Evolutionary conservation across 2,888 invertebrate genomes (phyloP).

Genomic region (Marronus borbonicus): DNA sequence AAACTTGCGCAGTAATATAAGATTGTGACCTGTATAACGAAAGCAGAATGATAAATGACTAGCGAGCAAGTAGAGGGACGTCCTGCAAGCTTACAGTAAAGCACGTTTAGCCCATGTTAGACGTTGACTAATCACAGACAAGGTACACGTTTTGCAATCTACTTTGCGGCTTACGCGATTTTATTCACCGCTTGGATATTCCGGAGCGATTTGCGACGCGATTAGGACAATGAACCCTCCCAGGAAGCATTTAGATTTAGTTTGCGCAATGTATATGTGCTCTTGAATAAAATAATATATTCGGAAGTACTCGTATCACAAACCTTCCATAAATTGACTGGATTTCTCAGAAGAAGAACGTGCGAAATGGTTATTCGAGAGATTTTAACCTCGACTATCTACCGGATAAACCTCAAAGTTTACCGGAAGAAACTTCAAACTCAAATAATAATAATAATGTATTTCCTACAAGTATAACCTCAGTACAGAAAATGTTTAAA

Average conservation of each 20-base stretch:
- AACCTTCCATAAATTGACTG: neutral
- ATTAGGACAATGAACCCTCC: neutral
- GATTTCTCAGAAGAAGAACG: neutral
- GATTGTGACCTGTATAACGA: slow-evolving; percentile 7
- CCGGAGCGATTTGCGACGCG: neutral
- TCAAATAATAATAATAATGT: neutral
- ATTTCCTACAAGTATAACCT: too few species aligned
- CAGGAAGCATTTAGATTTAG: neutral
- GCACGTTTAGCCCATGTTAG: slow-evolving; percentile 31
- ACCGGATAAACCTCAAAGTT: neutral
- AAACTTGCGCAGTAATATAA: slow-evolving; percentile 21
- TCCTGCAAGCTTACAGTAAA: slow-evolving; percentile 3
- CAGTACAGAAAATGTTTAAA: too few species aligned
- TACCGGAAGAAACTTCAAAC: neutral
- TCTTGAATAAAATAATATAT: neutral
- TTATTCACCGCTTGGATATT: slow-evolving; percentile 7
- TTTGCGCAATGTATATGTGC: neutral
- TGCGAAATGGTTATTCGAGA: neutral
- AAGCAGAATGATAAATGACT: slow-evolving; percentile 38
- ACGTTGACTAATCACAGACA: slow-evolving; percentile 35
- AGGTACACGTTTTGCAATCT: slow-evolving; percentile 34
- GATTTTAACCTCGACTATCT: neutral
- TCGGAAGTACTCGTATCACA: neutral
- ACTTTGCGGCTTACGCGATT: slow-evolving; percentile 19
- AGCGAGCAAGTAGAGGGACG: slow-evolving; percentile 1